Evolutionary conservation across 2,797 vertebrate species (phyloP), one percentile per base, ranked within the genome.

Genomic region (Sciaenops ocellatus): DNA sequence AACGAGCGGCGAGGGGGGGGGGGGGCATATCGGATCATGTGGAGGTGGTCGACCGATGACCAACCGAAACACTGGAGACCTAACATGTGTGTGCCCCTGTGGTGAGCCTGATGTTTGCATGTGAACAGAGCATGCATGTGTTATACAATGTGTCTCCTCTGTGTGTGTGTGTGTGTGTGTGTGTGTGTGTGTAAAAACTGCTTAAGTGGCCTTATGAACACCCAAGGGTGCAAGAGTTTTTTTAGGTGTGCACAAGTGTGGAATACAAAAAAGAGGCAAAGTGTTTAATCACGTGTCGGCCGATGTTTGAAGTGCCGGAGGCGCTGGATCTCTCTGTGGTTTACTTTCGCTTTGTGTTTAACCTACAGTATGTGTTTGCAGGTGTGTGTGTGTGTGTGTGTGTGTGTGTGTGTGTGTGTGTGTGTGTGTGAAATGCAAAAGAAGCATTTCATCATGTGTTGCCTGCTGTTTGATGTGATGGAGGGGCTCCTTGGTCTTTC

Each of bases 401-500:
- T 74, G 22, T 46, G 57, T 52, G 38, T 38, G 48, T 38, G 61
- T 76, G 50, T 59, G 52, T 60, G 26, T 16, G 28, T 34, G 3
- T 5, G 17, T 55, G 48, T 50, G 71, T 50, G 46, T 66, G 44
- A 28, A 50, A 64, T 67, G 57, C 13, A 57, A 57, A 71, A 72
- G 26, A 5, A 64, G 52, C 16, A 3, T 86, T 91, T 89, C 82
- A 88, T 89, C 84, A 86, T 81, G 63, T 67, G 71, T 67, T 73
- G 67, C 56, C 66, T 47, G 52, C 9, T 57, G 83, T 90, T 83
- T 90, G 84, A 90, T 80, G 89, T 87, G 62, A 73, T 69, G 52
- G 47, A 73, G 59, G n/a, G 7, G 64, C 66, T 86, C 61, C 72
- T 57, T 26, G 46, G 47, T 84, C 54, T 69, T 48, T 81, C 75